phyloP scores from a whole-genome alignment of 2,888 invertebrate species.

The Himalopsyche tibetana region DNA sequence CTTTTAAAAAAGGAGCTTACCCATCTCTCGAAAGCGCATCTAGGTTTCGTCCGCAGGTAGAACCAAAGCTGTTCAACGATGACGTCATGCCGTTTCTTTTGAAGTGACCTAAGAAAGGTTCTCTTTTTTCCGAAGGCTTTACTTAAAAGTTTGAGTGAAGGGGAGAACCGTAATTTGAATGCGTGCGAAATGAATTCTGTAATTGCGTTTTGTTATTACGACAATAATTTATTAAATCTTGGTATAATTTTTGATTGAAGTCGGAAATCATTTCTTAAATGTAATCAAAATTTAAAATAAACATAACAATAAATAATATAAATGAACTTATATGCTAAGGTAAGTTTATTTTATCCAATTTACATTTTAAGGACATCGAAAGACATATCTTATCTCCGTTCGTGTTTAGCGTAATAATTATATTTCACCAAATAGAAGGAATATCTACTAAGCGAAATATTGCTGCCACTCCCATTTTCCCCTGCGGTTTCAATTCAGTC shows the following conservation, averaged over 20 bases:
- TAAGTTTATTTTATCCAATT: no score
- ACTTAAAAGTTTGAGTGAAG: background rate
- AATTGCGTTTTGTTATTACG: conserved; percentile 21
- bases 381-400: no score
- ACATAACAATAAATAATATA: no score
- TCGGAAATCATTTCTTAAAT: background rate
- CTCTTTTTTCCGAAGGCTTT: background rate
- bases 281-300: no score
- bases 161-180: background rate
- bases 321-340: no score
- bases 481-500: no score
- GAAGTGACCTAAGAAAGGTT: conserved; percentile 33
- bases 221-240: background rate
- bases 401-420: no score
- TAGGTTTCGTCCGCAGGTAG: conserved; percentile 11
- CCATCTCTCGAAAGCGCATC: conserved; percentile 24
- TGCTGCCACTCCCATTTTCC: no score
- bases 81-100: background rate
- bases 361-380: no score
- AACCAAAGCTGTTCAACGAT: background rate
- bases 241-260: background rate
- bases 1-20: background rate
- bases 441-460: no score
- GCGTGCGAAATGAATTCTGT: conserved; percentile 11
- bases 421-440: no score